These are phyloP conservation scores for Seira musarum DNA, from an alignment of 2,888 invertebrate species.

Conservation along the genomic window DNA sequence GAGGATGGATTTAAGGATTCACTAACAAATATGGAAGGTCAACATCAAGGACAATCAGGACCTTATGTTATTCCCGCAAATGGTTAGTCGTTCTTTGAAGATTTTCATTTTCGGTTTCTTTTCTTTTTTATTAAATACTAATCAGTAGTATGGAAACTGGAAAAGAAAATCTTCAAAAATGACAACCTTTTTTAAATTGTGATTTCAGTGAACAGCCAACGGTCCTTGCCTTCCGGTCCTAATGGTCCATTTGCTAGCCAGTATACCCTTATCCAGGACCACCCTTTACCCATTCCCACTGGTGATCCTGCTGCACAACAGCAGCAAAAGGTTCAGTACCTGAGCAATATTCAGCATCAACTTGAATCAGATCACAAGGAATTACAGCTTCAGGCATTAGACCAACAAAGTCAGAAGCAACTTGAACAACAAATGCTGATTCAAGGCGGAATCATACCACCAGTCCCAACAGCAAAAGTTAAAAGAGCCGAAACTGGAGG, in stretches of 20 bases:
- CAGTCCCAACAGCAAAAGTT: conserved; percentile 33
- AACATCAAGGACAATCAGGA: conserved; percentile 72
- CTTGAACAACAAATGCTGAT: conserved; percentile 42
- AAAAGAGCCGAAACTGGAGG: conserved; percentile 42
- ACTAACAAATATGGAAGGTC: conserved; percentile 83
- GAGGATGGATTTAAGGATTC: conserved; percentile 90
- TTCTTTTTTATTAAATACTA: background rate
- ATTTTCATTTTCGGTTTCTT: conserved; percentile 3
- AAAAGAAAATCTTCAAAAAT: background rate
- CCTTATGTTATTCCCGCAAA: conserved; percentile 27
- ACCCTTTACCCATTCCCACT: conserved; percentile 21
- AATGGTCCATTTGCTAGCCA: conserved; percentile 39
- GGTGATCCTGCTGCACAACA: conserved; percentile 32
- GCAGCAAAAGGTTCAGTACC: conserved; percentile 44
- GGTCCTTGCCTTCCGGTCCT: conserved; percentile 25
- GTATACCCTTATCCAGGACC: conserved; percentile 40
- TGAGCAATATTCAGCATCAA: conserved; percentile 49
- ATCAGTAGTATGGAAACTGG: background rate
- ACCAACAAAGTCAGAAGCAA: conserved; percentile 41
- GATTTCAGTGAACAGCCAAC: conserved; percentile 40
- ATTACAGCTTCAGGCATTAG: conserved; percentile 9
- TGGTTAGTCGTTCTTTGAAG: conserved; percentile 27
- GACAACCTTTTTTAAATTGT: background rate
- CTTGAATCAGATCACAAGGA: conserved; percentile 17
- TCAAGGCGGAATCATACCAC: conserved; percentile 31